Base-by-base conservation (phyloP, 30 jellyfish, hydroid and myxozoan species). In the Haliclystus octoradiatus region DNA sequence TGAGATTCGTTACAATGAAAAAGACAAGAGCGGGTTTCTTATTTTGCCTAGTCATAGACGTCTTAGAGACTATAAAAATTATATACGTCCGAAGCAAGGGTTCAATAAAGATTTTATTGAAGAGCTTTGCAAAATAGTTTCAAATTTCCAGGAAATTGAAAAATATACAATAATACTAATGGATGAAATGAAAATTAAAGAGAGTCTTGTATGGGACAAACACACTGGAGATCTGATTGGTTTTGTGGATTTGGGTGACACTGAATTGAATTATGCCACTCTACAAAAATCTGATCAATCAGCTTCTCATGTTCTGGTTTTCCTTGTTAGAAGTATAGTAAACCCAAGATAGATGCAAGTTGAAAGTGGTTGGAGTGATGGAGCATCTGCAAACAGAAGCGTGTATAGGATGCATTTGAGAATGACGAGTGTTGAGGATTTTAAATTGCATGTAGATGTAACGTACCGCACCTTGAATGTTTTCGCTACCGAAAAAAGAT, bases 341-440 rank as follows among this genome's bases (percentile, higher is more conserved):
- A 65, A 14, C 33, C 78, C 92, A 79, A 47, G 47, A 26, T 35
- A 62, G 34, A 67, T 30, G 67, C 64, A 47, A 66, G 60, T 49
- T 81, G 70, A 65, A 81, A 67, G 92, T 81, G 74, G 68, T 67
- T 50, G 94, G 88, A 70, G 79, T 73, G 94, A 73, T 81, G 93
- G 81, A 24, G 93, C 89, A 7, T 79, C 69, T 47, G 80, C 85
- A 2, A 74, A 80, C 35, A 81, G 79, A 25, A 61, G 49, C 34
- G 65, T 71, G 31, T 46, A 49, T 28, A 52, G 57, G 50, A 50
- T 81, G 88, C 81, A 81, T 62, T 13, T 26, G 19, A 67, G 68
- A n/a, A 70, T 79, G 73, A 63, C 62, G 22, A 26, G 24, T 24
- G 24, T 25, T 24, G 73, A 63, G 0, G 85, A 46, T 49, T 61